Percentiles rank a stretch among this genome's conserved stretches.
These are phyloP conservation scores for Holocentrus rufus DNA, from an alignment of 2,797 vertebrate species.

Conservation along the genomic window DNA sequence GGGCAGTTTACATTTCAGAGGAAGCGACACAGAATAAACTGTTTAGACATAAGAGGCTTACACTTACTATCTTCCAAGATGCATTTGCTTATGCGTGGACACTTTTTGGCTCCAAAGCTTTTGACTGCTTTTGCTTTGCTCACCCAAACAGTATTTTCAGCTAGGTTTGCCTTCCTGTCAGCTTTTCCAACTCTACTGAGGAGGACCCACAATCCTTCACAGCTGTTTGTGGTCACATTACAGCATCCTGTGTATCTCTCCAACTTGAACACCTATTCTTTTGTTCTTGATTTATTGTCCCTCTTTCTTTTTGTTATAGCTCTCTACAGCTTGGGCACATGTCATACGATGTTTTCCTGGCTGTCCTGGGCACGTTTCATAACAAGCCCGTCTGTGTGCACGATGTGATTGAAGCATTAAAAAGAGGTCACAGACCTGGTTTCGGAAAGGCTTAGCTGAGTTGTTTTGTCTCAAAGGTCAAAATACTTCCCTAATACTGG, in stretches of 20 bases:
- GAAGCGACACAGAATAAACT: slow-evolving; percentile 59
- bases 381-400: slow-evolving; percentile 16
- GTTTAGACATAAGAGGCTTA: slow-evolving; percentile 53
- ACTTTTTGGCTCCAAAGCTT: slow-evolving; percentile 41
- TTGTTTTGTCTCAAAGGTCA: slow-evolving; percentile 43
- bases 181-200: slow-evolving; percentile 50
- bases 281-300: slow-evolving; percentile 13
- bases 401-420: not conserved
- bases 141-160: slow-evolving; percentile 59
- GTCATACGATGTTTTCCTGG: not conserved
- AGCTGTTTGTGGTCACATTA: slow-evolving; percentile 72
- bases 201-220: slow-evolving; percentile 59
- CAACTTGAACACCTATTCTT: slow-evolving; percentile 4
- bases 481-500: slow-evolving; percentile 6
- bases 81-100: slow-evolving; percentile 16
- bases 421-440: slow-evolving; percentile 11
- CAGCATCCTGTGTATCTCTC: slow-evolving; percentile 26
- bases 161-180: slow-evolving; percentile 50
- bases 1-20: slow-evolving; percentile 58
- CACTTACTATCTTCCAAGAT: slow-evolving; percentile 26
- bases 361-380: slow-evolving; percentile 31
- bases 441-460: slow-evolving; percentile 8
- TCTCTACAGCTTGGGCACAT: not conserved
- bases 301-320: not conserved
- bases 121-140: slow-evolving; percentile 48